Conservation (phyloP, 92 coral and sea anemone genomes). For the Blastomussa wellsi region DNA sequence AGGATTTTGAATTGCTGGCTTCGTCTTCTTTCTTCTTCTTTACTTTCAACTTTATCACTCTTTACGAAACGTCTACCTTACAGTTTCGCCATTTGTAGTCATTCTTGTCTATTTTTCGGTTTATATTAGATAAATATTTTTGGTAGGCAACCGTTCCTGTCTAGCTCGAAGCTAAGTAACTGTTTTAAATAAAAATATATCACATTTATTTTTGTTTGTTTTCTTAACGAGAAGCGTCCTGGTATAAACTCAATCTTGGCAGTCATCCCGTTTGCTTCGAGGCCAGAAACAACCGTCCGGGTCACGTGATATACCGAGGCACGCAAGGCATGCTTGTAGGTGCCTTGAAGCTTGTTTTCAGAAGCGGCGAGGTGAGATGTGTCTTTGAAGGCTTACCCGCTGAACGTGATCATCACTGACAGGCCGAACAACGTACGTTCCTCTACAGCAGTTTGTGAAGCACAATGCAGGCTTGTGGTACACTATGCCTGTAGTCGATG, state of each 20-base stretch:
- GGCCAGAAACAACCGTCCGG: slow-evolving; percentile 59
- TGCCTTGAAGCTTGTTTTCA: slow-evolving; percentile 67
- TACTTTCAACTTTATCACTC: too few relatives aligned
- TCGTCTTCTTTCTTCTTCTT: too few relatives aligned
- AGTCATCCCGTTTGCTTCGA: slow-evolving; percentile 63
- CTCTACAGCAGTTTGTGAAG: slow-evolving; percentile 55
- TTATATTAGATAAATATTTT: too few relatives aligned
- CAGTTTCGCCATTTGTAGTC: too few relatives aligned
- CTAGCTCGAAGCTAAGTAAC: background rate
- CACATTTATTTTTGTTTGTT: background rate
- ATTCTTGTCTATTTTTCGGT: too few relatives aligned
- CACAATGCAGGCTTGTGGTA: slow-evolving; percentile 63
- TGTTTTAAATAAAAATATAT: background rate
- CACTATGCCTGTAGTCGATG: slow-evolving; percentile 53
- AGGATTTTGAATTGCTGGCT: too few relatives aligned
- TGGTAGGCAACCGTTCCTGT: too few relatives aligned
- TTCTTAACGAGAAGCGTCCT: slow-evolving; percentile 43
- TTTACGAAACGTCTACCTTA: too few relatives aligned
- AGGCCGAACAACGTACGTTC: slow-evolving; percentile 58
- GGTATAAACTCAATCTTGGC: slow-evolving; percentile 45
- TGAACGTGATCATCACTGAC: slow-evolving; percentile 69
- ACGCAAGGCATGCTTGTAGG: slow-evolving; percentile 55
- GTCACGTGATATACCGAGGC: slow-evolving; percentile 50
- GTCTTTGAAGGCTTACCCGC: slow-evolving; percentile 48
- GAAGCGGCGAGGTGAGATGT: slow-evolving; percentile 52